Conservation (phyloP, 2,888 invertebrate genomes). For the Ophioninae sp. region DNA sequence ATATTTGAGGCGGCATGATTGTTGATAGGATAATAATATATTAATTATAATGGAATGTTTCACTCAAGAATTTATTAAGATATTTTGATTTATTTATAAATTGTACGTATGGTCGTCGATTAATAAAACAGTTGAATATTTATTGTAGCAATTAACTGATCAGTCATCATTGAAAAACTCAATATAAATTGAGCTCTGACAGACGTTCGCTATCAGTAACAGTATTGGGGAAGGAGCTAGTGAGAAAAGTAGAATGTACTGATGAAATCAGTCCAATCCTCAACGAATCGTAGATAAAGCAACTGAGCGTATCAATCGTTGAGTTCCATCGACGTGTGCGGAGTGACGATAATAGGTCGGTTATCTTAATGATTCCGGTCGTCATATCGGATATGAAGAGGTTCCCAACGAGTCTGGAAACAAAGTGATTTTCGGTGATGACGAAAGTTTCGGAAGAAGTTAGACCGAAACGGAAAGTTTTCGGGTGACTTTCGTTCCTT, state of each 20-base stretch:
- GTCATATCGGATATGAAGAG: background rate
- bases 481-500: background rate
- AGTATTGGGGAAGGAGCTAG: background rate
- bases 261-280: too few relatives aligned
- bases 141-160: too few relatives aligned
- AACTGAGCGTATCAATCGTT: background rate
- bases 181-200: background rate
- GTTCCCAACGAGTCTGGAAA: background rate
- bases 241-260: background rate
- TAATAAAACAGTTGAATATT: too few relatives aligned
- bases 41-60: too few relatives aligned
- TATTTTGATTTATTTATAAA: too few relatives aligned
- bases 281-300: too few relatives aligned
- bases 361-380: background rate
- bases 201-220: background rate
- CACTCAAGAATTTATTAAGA: too few relatives aligned
- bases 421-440: background rate
- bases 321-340: background rate
- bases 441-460: background rate
- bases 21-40: too few relatives aligned
- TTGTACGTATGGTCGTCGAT: too few relatives aligned
- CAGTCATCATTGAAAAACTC: too few relatives aligned
- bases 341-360: background rate
- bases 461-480: background rate
- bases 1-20: too few relatives aligned